Conservation (phyloP, 2,797 vertebrate species). For the Acanthiza pusilla region DNA sequence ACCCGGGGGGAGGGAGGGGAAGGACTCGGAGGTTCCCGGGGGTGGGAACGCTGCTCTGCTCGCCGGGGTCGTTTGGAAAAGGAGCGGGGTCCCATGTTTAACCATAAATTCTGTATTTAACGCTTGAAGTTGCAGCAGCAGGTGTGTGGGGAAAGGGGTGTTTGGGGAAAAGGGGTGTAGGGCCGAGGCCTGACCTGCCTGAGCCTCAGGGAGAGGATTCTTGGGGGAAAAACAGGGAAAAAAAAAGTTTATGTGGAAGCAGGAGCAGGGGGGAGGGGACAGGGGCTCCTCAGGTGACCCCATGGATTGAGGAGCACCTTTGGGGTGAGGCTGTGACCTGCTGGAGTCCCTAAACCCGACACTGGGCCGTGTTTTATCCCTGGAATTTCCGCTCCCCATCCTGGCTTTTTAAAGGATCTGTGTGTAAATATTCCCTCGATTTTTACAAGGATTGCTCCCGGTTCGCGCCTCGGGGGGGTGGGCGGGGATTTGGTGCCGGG, state of each 20-base stretch:
- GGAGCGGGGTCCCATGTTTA: neutral
- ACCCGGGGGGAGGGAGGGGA: neutral
- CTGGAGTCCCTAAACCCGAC: neutral
- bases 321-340: neutral
- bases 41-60: neutral
- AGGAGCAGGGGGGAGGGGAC: neutral
- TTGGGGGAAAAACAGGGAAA: neutral
- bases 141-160: neutral
- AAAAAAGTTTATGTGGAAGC: neutral
- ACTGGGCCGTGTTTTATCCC: neutral
- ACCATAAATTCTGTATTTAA: neutral
- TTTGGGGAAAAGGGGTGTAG: neutral
- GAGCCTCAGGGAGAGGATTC: neutral
- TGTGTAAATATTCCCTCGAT: neutral
- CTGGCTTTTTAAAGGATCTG: neutral
- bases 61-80: rapidly evolving
- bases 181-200: neutral
- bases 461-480: neutral
- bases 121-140: rapidly evolving
- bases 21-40: neutral
- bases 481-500: neutral
- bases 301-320: neutral
- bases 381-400: neutral
- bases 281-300: neutral
- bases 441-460: neutral